phyloP scores from a whole-genome alignment of 2,797 vertebrate species.

The Scyliorhinus canicula region DNA sequence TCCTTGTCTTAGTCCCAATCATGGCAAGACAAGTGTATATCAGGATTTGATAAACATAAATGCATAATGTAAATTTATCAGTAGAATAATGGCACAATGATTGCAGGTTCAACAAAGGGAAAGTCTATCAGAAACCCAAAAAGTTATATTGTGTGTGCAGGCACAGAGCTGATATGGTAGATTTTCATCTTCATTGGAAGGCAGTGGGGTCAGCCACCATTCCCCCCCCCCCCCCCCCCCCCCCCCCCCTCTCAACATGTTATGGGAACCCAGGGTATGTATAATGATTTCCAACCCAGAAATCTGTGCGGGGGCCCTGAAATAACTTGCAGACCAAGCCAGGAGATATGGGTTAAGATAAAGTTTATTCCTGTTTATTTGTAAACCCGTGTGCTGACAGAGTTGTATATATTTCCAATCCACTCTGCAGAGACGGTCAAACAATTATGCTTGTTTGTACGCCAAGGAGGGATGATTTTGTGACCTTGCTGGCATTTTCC shows the following conservation, averaged over 20 bases:
- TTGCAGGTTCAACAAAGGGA: not conserved
- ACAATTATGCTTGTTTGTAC: no score
- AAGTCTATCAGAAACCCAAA: not conserved
- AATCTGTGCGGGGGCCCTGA: not conserved
- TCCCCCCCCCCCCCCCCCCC: no score
- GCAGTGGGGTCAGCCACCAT: not conserved
- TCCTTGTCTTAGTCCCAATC: not conserved
- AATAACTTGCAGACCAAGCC: not conserved
- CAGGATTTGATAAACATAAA: not conserved
- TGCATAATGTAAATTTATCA: not conserved
- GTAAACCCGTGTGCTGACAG: not conserved
- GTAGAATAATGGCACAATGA: not conserved
- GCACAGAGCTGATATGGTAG: not conserved
- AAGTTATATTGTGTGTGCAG: not conserved
- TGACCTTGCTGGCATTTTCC: no score
- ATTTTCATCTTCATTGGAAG: not conserved
- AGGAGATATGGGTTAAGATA: not conserved
- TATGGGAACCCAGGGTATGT: not conserved
- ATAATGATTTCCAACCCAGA: not conserved
- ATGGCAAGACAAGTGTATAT: not conserved
- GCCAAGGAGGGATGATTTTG: no score
- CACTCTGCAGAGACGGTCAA: no score
- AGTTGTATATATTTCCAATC: not conserved
- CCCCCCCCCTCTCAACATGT: no score
- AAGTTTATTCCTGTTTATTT: not conserved